A percentile compares a stretch with the other conserved stretches of the same genome.
Conservation (phyloP, 2,888 invertebrate species). For the Andrena haemorrhoa region DNA sequence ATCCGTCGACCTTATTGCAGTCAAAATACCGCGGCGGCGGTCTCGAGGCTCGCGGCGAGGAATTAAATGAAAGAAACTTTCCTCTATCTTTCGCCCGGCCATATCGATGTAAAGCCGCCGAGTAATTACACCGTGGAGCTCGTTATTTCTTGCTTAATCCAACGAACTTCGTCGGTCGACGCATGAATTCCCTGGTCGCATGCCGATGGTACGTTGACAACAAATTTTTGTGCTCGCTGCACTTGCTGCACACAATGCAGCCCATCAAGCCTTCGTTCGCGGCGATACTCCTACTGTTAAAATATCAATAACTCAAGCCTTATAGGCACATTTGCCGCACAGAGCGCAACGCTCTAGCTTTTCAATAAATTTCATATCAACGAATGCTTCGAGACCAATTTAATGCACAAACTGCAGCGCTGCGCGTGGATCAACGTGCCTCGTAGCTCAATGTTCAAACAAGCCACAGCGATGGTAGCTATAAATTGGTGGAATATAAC, state of each 20-base stretch:
- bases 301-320: background rate
- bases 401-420: background rate
- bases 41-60: constrained; percentile 24
- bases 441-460: too few relatives aligned
- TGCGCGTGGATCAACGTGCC: too few relatives aligned
- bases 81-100: constrained; percentile 29
- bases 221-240: constrained; percentile 15
- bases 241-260: constrained; percentile 9
- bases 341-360: background rate
- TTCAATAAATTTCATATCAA: background rate
- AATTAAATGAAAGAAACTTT: constrained; percentile 62
- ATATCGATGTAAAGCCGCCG: constrained; percentile 40
- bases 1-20: constrained; percentile 63
- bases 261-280: background rate
- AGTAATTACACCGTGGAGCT: constrained; percentile 58
- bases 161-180: constrained; percentile 13
- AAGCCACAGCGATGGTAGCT: too few relatives aligned
- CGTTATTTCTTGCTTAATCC: constrained; percentile 50
- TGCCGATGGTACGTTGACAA: constrained; percentile 39
- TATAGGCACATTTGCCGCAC: background rate
- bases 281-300: constrained; percentile 15
- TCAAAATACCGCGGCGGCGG: constrained; percentile 35
- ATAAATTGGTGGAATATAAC: too few relatives aligned
- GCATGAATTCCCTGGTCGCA: constrained; percentile 35
- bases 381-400: background rate